Evolutionary conservation across 1,140 invertebrate genomes (phyloP).

Genomic region (Drosophila sturtevanti): DNA sequence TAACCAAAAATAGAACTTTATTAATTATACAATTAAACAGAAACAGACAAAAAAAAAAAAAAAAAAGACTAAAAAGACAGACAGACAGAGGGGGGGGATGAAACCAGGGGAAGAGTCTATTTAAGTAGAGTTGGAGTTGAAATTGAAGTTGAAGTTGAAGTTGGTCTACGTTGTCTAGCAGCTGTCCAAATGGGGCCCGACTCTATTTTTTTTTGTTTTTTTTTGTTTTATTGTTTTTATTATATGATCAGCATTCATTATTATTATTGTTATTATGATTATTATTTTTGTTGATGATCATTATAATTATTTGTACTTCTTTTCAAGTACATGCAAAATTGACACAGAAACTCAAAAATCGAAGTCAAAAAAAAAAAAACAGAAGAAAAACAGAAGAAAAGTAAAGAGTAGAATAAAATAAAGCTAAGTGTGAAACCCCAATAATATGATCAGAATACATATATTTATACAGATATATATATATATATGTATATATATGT

Average conservation of each 20-base stretch:
- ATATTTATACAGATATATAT: background rate
- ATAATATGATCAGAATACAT: conserved; percentile 7
- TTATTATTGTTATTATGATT: background rate
- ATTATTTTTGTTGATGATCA: background rate
- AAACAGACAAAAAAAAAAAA: conserved; percentile 15
- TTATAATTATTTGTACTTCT: conserved; percentile 5
- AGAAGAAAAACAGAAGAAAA: too few relatives aligned
- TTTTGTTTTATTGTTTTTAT: conserved; percentile 12
- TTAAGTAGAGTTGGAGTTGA: background rate
- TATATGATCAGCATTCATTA: background rate
- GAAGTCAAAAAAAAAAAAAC: background rate
- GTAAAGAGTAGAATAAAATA: conserved; percentile 1
- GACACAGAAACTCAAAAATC: conserved; percentile 24
- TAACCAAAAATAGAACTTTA: conserved; percentile 72
- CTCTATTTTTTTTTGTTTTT: background rate
- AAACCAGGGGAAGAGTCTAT: background rate
- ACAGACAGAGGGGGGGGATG: background rate
- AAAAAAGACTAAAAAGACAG: background rate
- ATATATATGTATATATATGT: background rate
- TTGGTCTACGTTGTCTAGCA: too few relatives aligned
- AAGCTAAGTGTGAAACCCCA: background rate
- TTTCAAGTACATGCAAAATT: conserved; percentile 24
- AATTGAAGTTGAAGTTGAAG: too few relatives aligned
- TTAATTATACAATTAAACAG: conserved; percentile 71
- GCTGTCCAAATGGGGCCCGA: conserved; percentile 42